Base-by-base conservation (phyloP, 1,140 invertebrate species). In the Euglossa dilemma region DNA sequence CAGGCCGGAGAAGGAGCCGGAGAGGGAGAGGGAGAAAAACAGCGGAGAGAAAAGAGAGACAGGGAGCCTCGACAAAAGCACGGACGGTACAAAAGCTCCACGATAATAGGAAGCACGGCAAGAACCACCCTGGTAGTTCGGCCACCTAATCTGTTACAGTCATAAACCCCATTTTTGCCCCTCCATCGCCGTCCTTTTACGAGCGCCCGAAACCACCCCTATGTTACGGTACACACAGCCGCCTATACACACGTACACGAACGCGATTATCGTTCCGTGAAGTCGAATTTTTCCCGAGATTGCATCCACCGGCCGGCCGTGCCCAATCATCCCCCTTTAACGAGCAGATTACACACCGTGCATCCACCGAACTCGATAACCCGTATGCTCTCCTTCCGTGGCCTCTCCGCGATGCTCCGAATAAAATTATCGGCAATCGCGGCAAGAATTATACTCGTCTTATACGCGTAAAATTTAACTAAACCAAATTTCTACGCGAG, bases 131-230 rank as follows among this genome's bases (percentile, higher is more conserved):
- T 82, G 83, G 83, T 80, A 87, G 90, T 86, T 90, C 89, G 89
- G 88, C 80, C 84, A 91, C 89, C 90, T 91, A 91, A 91, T 91
- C 91, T 91, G 90, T 91, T 91, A 91, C 89, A 91, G 91, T 91
- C 89, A 91, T 91, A 91, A 90, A 92, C 90, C 87, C 90, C 89
- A 87, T 93, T 93, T 93, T 92, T 91, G 87, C 75, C 70, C 82
- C 83, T 80, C 73, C 63, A 36, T 80, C 59, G 70, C 77, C 69
- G 36, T 63, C 76, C 74, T 77, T 87, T 84, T 83, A 84, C 82
- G 85, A 80, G n/a, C 76, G 23, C 12, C 85, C 72, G 75, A 75
- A 73, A 85, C 75, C 77, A 87, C 76, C 77, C 85, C 85, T 71
- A 28, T 59, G 63, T 52, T 50, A 28, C 45, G 2, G 5, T 56